phyloP scores from a whole-genome alignment of 2,113 vertebrate genomes.

The Platysteira castanea region DNA sequence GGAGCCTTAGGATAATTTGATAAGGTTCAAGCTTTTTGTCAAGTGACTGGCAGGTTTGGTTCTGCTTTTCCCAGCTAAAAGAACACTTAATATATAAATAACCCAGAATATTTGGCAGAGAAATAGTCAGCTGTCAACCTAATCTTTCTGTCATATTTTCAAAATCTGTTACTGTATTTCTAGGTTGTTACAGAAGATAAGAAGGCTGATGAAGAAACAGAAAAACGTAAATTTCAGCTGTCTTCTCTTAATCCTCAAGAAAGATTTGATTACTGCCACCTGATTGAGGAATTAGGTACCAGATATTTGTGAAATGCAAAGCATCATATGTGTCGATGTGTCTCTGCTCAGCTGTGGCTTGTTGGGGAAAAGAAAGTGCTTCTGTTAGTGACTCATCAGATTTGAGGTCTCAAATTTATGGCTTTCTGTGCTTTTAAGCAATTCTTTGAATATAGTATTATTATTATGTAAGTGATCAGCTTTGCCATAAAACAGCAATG shows the following conservation, averaged over 20 bases:
- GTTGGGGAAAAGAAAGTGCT: background rate
- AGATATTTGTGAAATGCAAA: conserved; percentile 22
- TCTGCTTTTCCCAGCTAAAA: background rate
- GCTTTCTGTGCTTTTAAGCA: background rate
- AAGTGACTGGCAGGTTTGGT: background rate
- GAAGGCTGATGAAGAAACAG: conserved; percentile 46
- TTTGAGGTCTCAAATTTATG: background rate
- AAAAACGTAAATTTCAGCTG: conserved; percentile 86
- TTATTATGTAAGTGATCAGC: background rate
- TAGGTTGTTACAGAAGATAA: conserved; percentile 60
- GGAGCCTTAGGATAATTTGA: background rate
- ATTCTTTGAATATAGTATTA: background rate
- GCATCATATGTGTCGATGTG: background rate
- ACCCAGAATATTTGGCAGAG: background rate
- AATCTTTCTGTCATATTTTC: background rate
- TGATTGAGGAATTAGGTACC: conserved; percentile 94
- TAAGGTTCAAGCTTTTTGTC: background rate
- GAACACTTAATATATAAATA: conserved; percentile 15
- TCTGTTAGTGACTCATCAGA: background rate
- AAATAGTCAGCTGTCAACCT: background rate
- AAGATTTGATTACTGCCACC: conserved; percentile 91
- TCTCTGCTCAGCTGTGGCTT: background rate
- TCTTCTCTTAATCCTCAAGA: conserved; percentile 96
- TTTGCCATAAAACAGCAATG: background rate
- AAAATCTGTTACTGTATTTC: conserved; percentile 42